Evolutionary conservation across 2,888 invertebrate genomes (phyloP), one percentile per base, ranked within the genome.

Genomic region (Venusia cambrica): DNA sequence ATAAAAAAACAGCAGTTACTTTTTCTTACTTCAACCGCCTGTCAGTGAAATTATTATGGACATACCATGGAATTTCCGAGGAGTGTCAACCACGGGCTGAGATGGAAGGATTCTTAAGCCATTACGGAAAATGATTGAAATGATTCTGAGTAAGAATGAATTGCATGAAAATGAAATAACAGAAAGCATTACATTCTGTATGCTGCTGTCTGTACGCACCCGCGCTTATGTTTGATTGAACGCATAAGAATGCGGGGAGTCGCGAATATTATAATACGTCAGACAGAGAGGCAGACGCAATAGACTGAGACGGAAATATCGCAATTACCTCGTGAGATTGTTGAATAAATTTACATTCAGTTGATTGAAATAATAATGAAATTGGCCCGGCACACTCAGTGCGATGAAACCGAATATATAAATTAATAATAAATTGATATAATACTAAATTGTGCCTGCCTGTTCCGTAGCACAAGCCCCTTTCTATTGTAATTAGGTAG

Each of bases 291-390:
- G 36, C 39, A 28, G 33, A 44, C 45, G 49, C 31, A 9, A 37
- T 38, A 45, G 66, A 77, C 56, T 42, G 73, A 59, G 76, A 75
- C 49, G 57, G 47, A 59, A 52, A 56, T 58, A 74, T 70, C 79
- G 83, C 85, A 85, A 87, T 87, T 85, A 87, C 85, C 81, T 76
- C 75, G 78, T 83, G 83, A 85, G 85, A 87, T 84, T 85, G 84
- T 85, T 83, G 87, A 87, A 87, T 87, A 87, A 84, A 87, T 87
- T 85, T 85, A 85, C 87, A 85, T 87, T 84, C 74, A 79, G 79
- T 81, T 85, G 87, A 87, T 85, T 87, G 87, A 87, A 87, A 87
- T 87, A 87, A 85, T 87, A 85, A 87, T 85, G 87, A 87, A 84
- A 84, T 85, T 85, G 84, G 83, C 79, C 72, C 74, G 70, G 78